Conservation (phyloP, 2,113 vertebrate species). For the Choloepus hoffmanni region DNA sequence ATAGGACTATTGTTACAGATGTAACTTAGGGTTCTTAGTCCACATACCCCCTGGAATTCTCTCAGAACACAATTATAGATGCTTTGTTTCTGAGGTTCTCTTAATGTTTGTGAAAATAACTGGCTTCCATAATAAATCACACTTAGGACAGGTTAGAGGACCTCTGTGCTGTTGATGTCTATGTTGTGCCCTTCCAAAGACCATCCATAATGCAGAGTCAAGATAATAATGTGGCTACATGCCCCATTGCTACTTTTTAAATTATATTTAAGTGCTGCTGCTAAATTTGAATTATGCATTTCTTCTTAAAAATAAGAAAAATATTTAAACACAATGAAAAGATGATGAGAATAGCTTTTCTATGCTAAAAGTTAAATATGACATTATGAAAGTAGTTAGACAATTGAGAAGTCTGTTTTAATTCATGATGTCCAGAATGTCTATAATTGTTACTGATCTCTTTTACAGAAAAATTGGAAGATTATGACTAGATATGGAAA, state of each 20-base stretch:
- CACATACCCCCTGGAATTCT: not conserved
- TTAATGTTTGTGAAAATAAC: not conserved
- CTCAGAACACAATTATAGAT: not conserved
- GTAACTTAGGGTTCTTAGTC: not conserved
- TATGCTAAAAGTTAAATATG: not conserved
- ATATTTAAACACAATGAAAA: constrained; percentile 6
- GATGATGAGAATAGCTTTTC: constrained; percentile 2
- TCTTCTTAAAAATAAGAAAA: constrained; percentile 48
- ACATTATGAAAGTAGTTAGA: constrained; percentile 40
- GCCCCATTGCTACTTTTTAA: not conserved
- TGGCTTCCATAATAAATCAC: not conserved
- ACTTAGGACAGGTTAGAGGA: not conserved
- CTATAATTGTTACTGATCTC: constrained; percentile 76
- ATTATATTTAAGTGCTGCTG: constrained; percentile 2
- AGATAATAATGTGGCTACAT: not conserved
- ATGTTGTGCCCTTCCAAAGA: not conserved
- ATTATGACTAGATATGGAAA: constrained; percentile 73
- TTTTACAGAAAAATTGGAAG: constrained; percentile 83
- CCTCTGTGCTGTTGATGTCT: not conserved
- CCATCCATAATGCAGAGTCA: not conserved
- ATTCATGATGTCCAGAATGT: constrained; percentile 55
- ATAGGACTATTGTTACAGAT: not conserved
- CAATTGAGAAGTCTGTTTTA: not conserved
- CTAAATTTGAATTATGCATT: not conserved
- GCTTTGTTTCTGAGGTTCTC: not conserved